Conservation (phyloP, 2,797 vertebrate species). For the Setipinna tenuifilis region DNA sequence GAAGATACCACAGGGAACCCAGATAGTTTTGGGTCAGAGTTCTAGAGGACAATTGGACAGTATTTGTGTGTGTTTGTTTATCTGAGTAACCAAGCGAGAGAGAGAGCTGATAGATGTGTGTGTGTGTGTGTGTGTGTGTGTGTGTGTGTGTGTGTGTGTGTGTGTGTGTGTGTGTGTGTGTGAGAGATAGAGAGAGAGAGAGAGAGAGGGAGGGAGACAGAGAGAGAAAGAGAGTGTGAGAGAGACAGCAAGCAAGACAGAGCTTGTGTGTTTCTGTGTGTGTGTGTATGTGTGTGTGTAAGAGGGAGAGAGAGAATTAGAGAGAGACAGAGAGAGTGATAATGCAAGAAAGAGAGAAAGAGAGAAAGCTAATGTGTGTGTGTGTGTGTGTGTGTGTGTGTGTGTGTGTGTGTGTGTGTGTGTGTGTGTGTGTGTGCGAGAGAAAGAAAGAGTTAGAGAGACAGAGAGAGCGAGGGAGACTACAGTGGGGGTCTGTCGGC, state of each 20-base stretch:
- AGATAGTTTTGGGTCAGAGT: background rate
- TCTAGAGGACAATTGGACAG: background rate
- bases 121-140: background rate
- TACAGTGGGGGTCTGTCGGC: background rate
- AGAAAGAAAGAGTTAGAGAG: background rate
- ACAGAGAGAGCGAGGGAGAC: background rate
- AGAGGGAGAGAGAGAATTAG: background rate
- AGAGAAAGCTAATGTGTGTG: background rate
- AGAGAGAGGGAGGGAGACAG: background rate
- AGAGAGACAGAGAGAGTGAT: no score
- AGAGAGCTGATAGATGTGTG: background rate
- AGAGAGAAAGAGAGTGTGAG: no score
- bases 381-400: background rate
- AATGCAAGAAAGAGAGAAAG: no score
- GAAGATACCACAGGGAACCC: no score
- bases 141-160: background rate
- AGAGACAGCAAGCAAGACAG: no score
- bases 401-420: constrained; percentile 5
- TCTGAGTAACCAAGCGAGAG: background rate
- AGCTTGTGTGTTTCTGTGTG: background rate
- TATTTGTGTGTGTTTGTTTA: background rate
- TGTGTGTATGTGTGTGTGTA: background rate
- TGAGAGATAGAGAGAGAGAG: background rate
- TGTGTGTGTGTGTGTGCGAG: background rate
- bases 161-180: background rate